Conservation (phyloP, 2,797 vertebrate species). For the Dicrostonyx torquatus region DNA sequence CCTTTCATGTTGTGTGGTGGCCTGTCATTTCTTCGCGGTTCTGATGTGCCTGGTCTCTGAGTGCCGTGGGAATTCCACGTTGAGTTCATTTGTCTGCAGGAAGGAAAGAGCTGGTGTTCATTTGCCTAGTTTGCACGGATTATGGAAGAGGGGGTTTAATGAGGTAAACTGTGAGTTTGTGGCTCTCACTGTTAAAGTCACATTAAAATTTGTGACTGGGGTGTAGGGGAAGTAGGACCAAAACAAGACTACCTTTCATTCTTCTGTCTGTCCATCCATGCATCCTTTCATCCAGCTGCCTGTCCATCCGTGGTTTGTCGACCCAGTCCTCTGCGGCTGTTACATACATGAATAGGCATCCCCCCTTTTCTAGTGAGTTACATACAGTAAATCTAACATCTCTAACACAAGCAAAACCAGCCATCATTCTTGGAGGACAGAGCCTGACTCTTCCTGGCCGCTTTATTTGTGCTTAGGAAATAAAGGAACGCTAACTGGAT, state of each 20-base stretch:
- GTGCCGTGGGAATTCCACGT: constrained; percentile 68
- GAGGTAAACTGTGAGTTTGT: constrained; percentile 17
- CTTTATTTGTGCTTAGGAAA: constrained; percentile 40
- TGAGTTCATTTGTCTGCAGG: constrained; percentile 35
- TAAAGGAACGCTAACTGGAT: neutral
- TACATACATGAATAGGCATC: neutral
- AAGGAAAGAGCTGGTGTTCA: constrained; percentile 25
- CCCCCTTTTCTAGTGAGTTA: constrained; percentile 7
- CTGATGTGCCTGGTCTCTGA: constrained; percentile 71
- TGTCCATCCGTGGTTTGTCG: neutral
- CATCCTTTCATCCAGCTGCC: neutral
- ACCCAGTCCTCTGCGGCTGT: neutral
- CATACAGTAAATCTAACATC: constrained; percentile 1
- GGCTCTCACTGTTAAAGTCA: constrained; percentile 22
- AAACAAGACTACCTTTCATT: neutral
- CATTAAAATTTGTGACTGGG: neutral
- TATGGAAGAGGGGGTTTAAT: constrained; percentile 57
- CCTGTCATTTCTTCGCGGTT: constrained; percentile 62
- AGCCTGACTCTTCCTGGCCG: neutral
- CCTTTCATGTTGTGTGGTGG: constrained; percentile 53
- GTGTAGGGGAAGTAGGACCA: neutral
- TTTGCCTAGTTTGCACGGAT: neutral
- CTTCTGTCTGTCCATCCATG: neutral
- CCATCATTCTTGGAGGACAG: neutral
- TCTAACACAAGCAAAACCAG: neutral